These are phyloP conservation scores for Uropetala carovei DNA, from an alignment of 2,888 invertebrate genomes.

Conservation along the genomic window DNA sequence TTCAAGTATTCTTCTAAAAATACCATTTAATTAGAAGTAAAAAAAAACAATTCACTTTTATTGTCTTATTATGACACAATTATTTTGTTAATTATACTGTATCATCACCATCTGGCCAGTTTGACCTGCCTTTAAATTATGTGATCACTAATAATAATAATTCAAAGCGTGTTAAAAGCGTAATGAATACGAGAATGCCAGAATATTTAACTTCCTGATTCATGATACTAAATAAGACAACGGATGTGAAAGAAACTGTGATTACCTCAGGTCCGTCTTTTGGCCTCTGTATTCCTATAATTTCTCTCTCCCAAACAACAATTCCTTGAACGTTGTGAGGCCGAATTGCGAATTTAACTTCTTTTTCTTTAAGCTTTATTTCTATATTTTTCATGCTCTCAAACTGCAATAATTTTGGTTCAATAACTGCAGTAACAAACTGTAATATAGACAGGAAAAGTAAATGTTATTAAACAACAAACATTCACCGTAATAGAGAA, in stretches of 20 bases:
- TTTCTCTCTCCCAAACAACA: constrained; percentile 17
- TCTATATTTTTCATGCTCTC: constrained; percentile 16
- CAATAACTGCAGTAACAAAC: constrained; percentile 30
- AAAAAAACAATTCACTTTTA: neutral
- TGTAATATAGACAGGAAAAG: neutral
- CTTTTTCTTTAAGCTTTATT: neutral
- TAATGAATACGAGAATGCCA: too few species aligned
- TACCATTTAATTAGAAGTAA: neutral
- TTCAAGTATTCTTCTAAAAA: neutral
- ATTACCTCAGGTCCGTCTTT: too few species aligned
- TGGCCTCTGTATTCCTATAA: neutral
- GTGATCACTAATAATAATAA: too few species aligned
- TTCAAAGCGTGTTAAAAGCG: too few species aligned
- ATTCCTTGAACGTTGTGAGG: constrained; percentile 1
- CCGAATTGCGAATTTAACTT: neutral
- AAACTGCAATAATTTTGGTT: neutral
- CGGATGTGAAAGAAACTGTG: too few species aligned
- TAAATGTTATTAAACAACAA: neutral
- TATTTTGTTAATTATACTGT: neutral
- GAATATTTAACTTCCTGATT: too few species aligned
- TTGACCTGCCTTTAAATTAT: too few species aligned
- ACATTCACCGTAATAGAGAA: neutral
- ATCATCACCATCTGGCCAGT: neutral
- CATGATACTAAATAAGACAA: too few species aligned
- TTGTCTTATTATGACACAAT: neutral